Evolutionary conservation across 2,113 vertebrate species (phyloP).

Genomic region (Engystomops pustulosus): DNA sequence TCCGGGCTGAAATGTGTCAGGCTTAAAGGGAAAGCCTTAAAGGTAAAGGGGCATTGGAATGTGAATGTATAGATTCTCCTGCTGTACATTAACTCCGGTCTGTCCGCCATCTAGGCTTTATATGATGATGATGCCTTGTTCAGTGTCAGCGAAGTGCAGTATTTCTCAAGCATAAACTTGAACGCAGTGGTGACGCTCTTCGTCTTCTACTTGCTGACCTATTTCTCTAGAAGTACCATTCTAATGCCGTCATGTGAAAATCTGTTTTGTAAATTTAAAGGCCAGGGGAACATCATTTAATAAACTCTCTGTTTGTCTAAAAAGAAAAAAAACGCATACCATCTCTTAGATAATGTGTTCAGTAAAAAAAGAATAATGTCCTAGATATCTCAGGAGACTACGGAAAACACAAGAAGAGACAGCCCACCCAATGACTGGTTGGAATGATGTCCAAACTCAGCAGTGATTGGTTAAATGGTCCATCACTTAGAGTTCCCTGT

Average conservation of each 20-base stretch:
- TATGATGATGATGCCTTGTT: constrained; percentile 65
- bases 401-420: too few species aligned
- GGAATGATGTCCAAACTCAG: too few species aligned
- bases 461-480: too few species aligned
- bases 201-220: constrained; percentile 76
- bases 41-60: not conserved
- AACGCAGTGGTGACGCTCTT: constrained; percentile 65
- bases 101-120: constrained; percentile 20
- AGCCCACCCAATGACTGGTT: too few species aligned
- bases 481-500: too few species aligned
- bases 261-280: constrained; percentile 88
- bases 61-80: constrained; percentile 24
- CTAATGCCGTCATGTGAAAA: constrained; percentile 83
- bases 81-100: not conserved
- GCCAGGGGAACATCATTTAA: constrained; percentile 88
- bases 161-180: constrained; percentile 62
- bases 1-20: not conserved
- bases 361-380: too few species aligned
- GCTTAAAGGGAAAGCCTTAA: too few species aligned
- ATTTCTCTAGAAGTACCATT: constrained; percentile 89
- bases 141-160: constrained; percentile 70
- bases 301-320: constrained; percentile 96
- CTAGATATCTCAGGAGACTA: too few species aligned
- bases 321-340: too few species aligned
- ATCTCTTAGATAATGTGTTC: too few species aligned